A percentile compares a stretch with the other conserved stretches of the same genome.
Evolutionary conservation across 2,113 vertebrate species (phyloP).

Genomic region (Cochlearius cochlearius): DNA sequence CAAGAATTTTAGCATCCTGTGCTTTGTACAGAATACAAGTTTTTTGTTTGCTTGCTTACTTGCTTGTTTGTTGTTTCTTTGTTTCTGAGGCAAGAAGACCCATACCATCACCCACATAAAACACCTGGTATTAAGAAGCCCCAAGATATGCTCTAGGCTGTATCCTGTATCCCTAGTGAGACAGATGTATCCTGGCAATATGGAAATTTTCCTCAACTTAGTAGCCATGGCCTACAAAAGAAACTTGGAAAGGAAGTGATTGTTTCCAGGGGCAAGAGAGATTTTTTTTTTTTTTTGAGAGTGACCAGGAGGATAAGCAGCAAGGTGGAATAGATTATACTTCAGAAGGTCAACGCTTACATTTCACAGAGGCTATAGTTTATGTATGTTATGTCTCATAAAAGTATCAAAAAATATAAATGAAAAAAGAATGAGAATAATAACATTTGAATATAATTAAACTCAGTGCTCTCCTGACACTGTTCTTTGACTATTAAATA

Average conservation of each 20-base stretch:
- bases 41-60: background rate
- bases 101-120: background rate
- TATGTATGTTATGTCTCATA: background rate
- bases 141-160: background rate
- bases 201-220: background rate
- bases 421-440: background rate
- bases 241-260: background rate
- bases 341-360: background rate
- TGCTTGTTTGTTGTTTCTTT: background rate
- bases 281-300: background rate
- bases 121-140: background rate
- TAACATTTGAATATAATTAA: background rate
- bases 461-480: background rate
- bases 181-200: background rate
- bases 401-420: background rate
- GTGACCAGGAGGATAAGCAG: background rate
- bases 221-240: background rate
- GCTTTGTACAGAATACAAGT: background rate
- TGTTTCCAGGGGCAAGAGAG: background rate
- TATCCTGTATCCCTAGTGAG: background rate
- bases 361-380: background rate
- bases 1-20: background rate
- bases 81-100: background rate
- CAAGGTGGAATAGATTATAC: background rate
- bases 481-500: background rate